Base-by-base conservation (phyloP, 2,113 vertebrate species). In the Phocoena sinus region DNA sequence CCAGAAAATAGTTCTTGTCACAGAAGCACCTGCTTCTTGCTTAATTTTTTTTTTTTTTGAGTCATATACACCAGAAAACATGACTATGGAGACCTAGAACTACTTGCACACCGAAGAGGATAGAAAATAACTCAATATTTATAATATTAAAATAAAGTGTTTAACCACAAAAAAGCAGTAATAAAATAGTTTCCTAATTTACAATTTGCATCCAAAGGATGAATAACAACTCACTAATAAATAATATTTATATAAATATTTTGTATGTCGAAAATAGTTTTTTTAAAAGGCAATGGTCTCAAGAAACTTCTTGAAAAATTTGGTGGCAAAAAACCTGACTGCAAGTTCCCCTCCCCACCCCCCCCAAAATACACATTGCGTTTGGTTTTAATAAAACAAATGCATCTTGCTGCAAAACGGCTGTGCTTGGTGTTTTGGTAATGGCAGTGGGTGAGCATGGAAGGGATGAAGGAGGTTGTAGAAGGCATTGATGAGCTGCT, bases 231-330 rank as follows among this genome's bases (percentile, higher is more conserved):
- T 99, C 98, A 97, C 99, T 98, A 99, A 99, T 99, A 99, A 99
- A 99, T 99, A 99, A 99, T 98, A 99, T 98, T 98, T 98, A 99
- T 99, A 99, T 99, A 99, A 98, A 98, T 98, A 99, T 98, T 98
- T 98, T 98, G 97, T 95, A 94, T 96, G 98, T 98, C 93, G 92
- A 97, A 98, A 97, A 96, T 98, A 98, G 92, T 89, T 89, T 36
- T 33, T 94, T 98, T 97, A 82, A 98, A 98, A 98, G 98, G 98
- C 98, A 98, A 98, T 56, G 97, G 98, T 98, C 98, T 97, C 98
- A 99, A 98, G 98, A 98, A 98, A 98, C 92, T 93, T 98, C 98
- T 98, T 98, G 97, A 97, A 97, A 98, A 97, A 95, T 97, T 98
- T 97, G 1, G 13, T 96, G 98, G 98, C 77, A 68, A 91, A 76